These are phyloP conservation scores for Drosophila greeni DNA, from an alignment of 2,888 invertebrate genomes.

Conservation along the genomic window DNA sequence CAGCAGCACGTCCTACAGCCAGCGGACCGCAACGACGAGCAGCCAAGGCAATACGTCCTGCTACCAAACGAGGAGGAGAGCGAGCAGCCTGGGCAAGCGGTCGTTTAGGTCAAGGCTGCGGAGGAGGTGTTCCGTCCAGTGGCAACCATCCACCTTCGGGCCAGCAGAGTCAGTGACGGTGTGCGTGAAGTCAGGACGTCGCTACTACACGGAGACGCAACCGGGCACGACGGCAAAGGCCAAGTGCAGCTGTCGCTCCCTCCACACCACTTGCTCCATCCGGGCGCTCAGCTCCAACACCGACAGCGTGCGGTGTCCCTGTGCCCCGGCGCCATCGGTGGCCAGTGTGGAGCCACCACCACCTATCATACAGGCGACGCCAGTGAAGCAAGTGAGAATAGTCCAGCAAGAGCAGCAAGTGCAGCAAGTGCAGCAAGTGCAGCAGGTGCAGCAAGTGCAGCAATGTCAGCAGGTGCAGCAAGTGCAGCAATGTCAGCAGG, in stretches of 20 bases:
- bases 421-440: not conserved
- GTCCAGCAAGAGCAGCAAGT: too few species aligned
- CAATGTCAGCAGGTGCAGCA: too few species aligned
- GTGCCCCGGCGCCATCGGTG: conserved; percentile 26
- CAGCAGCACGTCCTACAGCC: not conserved
- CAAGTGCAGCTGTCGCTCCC: conserved; percentile 17
- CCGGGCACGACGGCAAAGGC: too few species aligned
- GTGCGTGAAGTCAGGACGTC: conserved; percentile 5
- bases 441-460: not conserved
- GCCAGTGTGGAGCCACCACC: conserved; percentile 3
- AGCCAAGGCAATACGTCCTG: too few species aligned
- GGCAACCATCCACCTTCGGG: not conserved
- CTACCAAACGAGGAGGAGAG: not conserved
- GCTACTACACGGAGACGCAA: conserved; percentile 28
- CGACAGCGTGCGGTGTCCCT: conserved; percentile 18
- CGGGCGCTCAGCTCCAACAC: conserved; percentile 23
- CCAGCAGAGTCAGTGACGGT: not conserved
- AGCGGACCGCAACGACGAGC: not conserved
- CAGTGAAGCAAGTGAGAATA: not conserved
- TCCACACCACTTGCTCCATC: conserved; percentile 21
- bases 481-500: too few species aligned
- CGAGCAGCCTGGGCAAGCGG: not conserved
- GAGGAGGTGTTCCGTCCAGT: not conserved
- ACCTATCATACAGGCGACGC: not conserved
- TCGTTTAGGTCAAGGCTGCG: not conserved